Conservation (phyloP, 2,888 invertebrate species). For the Calameuta filiformis region DNA sequence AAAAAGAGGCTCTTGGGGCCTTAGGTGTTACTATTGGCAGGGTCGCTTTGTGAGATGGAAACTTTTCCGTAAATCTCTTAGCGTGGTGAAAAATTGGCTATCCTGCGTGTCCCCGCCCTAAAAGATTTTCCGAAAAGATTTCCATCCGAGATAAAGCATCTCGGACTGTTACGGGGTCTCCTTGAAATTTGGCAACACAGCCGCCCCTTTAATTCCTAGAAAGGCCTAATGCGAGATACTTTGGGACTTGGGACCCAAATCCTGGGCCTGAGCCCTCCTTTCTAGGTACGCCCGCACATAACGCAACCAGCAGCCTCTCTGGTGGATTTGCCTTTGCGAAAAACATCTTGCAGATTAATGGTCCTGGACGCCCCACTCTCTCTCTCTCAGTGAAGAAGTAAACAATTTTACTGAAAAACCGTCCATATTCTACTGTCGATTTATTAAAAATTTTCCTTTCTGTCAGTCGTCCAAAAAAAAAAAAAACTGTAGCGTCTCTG, state of each 20-base stretch:
- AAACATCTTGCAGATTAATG: background rate
- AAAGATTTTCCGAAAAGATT: background rate
- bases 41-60: background rate
- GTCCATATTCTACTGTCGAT: background rate
- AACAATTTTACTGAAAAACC: background rate
- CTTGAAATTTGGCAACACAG: slow-evolving; percentile 14
- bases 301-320: background rate
- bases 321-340: background rate
- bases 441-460: background rate
- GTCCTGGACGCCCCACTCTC: background rate
- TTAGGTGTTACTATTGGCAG: background rate
- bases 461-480: background rate
- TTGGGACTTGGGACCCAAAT: background rate
- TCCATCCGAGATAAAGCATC: background rate
- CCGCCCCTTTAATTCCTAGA: slow-evolving; percentile 14
- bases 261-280: background rate
- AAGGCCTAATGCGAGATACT: slow-evolving; percentile 5
- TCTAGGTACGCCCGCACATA: background rate
- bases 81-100: background rate
- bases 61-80: background rate
- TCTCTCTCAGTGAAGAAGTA: background rate
- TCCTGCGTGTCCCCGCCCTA: background rate
- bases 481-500: background rate
- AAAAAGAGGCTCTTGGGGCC: background rate
- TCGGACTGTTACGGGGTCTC: background rate